These are phyloP conservation scores for Ceramica pisi DNA, from an alignment of 2,888 invertebrate genomes.

Conservation along the genomic window DNA sequence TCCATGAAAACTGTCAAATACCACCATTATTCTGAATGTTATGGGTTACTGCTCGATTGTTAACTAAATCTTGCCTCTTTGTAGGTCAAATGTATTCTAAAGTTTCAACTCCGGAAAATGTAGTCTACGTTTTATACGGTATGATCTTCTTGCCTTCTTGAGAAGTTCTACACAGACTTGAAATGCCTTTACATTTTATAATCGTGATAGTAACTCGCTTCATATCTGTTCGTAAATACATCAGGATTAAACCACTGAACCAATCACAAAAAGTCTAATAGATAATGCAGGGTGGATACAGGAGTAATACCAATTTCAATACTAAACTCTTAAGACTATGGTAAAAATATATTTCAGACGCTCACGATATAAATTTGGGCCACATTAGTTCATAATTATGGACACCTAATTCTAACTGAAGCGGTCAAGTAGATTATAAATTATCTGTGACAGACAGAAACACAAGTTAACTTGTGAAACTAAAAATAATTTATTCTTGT, in stretches of 20 bases:
- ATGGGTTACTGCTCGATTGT: conserved; percentile 34
- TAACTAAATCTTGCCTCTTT: conserved; percentile 21
- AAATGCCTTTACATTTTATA: conserved; percentile 40
- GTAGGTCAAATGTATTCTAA: conserved; percentile 31
- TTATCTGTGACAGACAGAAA: not conserved
- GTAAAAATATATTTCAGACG: too few species aligned
- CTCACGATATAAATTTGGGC: not conserved
- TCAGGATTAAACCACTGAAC: too few species aligned
- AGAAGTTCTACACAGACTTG: conserved; percentile 28
- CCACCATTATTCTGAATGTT: conserved; percentile 39
- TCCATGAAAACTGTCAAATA: conserved; percentile 9
- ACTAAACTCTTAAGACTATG: too few species aligned
- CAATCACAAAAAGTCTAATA: not conserved
- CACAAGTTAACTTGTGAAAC: not conserved
- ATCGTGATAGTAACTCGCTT: not conserved
- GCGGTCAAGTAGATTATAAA: not conserved
- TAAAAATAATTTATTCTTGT: not conserved
- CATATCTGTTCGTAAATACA: not conserved
- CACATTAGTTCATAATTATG: not conserved
- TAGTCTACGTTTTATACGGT: conserved; percentile 65
- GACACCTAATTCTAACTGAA: not conserved
- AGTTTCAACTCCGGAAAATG: conserved; percentile 60
- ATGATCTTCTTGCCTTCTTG: conserved; percentile 5
- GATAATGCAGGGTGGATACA: too few species aligned
- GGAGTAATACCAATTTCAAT: too few species aligned